A percentile compares a stretch with the other conserved stretches of the same genome.
Conservation (phyloP, 1,140 invertebrate species). For the Pentalonia nigronervosa region DNA sequence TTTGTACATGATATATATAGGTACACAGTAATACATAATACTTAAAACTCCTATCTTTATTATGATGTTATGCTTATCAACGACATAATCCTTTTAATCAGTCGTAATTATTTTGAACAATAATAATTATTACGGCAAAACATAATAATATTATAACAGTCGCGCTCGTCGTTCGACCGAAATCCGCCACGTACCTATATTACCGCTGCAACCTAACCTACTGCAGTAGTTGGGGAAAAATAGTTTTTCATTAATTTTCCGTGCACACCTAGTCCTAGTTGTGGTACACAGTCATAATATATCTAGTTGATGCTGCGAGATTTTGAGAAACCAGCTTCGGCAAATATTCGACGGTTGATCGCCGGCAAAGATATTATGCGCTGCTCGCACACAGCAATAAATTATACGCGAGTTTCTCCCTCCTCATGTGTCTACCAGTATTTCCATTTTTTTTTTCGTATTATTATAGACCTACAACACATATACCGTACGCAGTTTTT, state of each 20-base stretch:
- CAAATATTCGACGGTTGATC: background rate
- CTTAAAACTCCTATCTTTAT: background rate
- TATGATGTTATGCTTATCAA: background rate
- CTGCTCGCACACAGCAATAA: background rate
- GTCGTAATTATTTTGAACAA: background rate
- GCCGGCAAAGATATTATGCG: background rate
- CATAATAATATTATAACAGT: background rate
- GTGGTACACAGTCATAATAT: no score
- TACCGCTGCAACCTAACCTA: no score
- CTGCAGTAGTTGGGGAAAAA: background rate
- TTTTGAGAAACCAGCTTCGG: background rate
- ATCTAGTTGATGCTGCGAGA: background rate
- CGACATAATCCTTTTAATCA: background rate
- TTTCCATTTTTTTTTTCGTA: constrained; percentile 9
- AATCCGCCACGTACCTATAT: background rate
- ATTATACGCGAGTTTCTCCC: background rate
- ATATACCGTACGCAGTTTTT: background rate
- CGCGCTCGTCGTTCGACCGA: background rate
- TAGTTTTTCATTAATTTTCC: background rate
- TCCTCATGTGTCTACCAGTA: background rate
- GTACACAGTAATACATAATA: background rate
- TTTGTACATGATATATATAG: background rate
- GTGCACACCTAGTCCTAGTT: no score
- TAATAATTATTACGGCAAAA: background rate
- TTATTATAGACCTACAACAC: background rate